Percentiles rank a stretch among this genome's conserved stretches.
phyloP scores from a whole-genome alignment of 2,797 vertebrate genomes.

The Enteromius thamalakanensis region DNA sequence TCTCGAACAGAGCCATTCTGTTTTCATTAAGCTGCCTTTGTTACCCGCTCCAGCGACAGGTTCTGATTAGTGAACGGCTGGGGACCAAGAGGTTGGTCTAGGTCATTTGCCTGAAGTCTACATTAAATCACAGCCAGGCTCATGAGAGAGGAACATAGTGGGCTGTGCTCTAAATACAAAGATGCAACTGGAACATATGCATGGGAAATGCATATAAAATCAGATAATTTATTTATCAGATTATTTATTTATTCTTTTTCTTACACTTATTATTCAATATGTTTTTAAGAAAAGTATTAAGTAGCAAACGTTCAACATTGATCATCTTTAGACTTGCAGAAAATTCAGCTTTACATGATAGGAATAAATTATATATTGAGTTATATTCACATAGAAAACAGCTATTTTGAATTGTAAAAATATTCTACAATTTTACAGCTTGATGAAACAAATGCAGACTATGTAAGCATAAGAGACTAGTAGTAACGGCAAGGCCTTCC shows the following conservation, averaged over 20 bases:
- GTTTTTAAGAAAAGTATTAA: neutral
- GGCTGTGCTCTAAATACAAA: neutral
- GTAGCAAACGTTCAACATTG: neutral
- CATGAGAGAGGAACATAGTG: constrained; percentile 16
- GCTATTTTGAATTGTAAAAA: neutral
- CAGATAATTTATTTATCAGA: neutral
- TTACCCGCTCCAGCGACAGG: constrained; percentile 56
- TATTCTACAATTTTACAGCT: neutral
- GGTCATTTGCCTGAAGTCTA: constrained; percentile 25
- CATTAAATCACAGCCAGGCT: neutral
- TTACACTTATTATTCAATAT: neutral
- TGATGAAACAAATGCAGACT: neutral
- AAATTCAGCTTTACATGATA: neutral
- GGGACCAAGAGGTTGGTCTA: neutral
- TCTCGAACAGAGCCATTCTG: constrained; percentile 53
- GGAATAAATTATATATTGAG: neutral
- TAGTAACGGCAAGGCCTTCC: neutral
- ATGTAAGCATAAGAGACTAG: neutral
- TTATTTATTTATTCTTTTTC: too few species aligned
- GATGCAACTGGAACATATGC: constrained; percentile 1
- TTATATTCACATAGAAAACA: neutral
- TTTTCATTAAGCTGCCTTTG: constrained; percentile 59
- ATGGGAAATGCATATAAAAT: neutral
- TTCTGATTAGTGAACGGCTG: constrained; percentile 55
- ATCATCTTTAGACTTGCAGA: neutral